These are phyloP conservation scores for Erebia ligea DNA, from an alignment of 2,888 invertebrate genomes.

Conservation along the genomic window DNA sequence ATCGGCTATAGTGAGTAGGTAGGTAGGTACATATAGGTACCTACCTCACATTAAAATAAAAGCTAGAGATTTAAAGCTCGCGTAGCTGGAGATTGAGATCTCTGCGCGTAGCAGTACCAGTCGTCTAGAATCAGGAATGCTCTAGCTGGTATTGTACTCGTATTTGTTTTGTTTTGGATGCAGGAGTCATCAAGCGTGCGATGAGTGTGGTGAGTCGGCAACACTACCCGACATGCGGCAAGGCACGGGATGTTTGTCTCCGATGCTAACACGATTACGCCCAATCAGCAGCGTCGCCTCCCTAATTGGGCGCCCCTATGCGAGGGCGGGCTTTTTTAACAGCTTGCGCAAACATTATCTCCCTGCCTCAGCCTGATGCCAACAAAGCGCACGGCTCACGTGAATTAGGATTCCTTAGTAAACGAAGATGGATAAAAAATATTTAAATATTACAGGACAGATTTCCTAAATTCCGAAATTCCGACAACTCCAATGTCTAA, in stretches of 20 bases:
- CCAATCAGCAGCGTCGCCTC: constrained; percentile 80
- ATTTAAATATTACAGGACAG: neutral
- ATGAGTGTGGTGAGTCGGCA: constrained; percentile 9
- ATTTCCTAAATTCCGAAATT: too few species aligned
- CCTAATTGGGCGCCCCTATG: constrained; percentile 77
- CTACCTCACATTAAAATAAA: too few species aligned
- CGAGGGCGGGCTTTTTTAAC: constrained; percentile 79
- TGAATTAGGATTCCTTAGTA: constrained; percentile 25
- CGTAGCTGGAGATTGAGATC: too few species aligned
- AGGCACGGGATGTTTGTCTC: constrained; percentile 60
- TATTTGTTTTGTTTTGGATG: neutral
- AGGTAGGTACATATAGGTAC: too few species aligned
- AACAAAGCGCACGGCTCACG: constrained; percentile 32
- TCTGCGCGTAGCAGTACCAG: too few species aligned
- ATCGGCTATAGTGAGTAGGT: too few species aligned
- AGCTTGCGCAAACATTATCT: constrained; percentile 70
- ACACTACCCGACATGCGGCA: constrained; percentile 34
- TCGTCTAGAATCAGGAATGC: too few species aligned
- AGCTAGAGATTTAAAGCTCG: too few species aligned
- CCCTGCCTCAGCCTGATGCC: constrained; percentile 39
- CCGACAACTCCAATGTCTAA: too few species aligned
- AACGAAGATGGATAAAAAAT: constrained; percentile 11
- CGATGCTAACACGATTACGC: constrained; percentile 80
- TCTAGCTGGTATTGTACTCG: neutral
- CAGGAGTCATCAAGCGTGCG: neutral